Percentiles rank a stretch among this genome's conserved stretches.
These are phyloP conservation scores for Lepisosteus osseus DNA, from an alignment of 2,113 vertebrate species.

Conservation along the genomic window DNA sequence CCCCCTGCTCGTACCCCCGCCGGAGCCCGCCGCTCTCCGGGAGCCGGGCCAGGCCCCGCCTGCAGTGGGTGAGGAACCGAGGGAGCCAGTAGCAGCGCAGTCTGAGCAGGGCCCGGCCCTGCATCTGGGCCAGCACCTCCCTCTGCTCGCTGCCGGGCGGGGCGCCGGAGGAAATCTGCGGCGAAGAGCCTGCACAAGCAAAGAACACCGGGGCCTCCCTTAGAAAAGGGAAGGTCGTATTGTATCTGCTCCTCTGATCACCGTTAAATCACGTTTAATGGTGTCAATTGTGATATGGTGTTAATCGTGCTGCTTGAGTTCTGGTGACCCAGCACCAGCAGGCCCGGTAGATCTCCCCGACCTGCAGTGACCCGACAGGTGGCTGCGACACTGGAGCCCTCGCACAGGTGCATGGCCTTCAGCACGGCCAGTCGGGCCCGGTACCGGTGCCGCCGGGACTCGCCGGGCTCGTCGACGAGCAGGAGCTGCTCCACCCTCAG, in stretches of 20 bases:
- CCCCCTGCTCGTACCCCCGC: constrained; percentile 44
- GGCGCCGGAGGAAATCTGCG: constrained; percentile 36
- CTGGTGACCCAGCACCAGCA: background rate
- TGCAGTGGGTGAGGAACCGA: constrained; percentile 61
- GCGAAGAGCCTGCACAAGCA: constrained; percentile 16
- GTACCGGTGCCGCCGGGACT: constrained; percentile 44
- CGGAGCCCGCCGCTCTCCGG: constrained; percentile 44
- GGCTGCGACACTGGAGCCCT: constrained; percentile 48
- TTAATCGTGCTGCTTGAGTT: no score
- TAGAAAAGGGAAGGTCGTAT: no score
- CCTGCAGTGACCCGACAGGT: constrained; percentile 49
- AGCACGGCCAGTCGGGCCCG: constrained; percentile 53
- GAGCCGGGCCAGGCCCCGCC: constrained; percentile 40
- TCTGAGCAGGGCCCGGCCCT: constrained; percentile 48
- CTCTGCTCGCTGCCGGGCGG: constrained; percentile 43
- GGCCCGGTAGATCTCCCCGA: constrained; percentile 37
- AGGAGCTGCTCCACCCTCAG: constrained; percentile 60
- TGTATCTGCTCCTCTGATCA: no score
- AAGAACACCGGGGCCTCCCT: background rate
- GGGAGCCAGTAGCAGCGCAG: constrained; percentile 71
- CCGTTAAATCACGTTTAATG: background rate
- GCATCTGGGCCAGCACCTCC: constrained; percentile 58
- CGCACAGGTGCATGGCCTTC: constrained; percentile 60
- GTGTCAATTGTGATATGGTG: background rate
- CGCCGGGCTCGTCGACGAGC: constrained; percentile 47